Conservation (phyloP, 2,888 invertebrate species). For the Orthosia gracilis region DNA sequence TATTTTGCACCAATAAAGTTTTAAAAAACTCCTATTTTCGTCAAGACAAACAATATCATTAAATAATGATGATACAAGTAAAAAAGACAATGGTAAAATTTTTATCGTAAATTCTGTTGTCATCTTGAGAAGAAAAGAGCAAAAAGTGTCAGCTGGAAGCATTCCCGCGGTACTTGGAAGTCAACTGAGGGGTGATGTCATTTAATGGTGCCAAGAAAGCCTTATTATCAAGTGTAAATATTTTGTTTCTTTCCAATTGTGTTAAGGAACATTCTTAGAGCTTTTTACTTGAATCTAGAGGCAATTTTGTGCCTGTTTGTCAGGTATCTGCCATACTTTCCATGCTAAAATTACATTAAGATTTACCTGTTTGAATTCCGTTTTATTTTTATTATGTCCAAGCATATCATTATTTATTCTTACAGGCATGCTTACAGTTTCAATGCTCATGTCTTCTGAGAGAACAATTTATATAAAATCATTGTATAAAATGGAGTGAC, state of each 20-base stretch:
- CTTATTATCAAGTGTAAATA: slow-evolving; percentile 46
- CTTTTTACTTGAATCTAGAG: background rate
- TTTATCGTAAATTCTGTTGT: slow-evolving; percentile 36
- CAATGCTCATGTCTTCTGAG: background rate
- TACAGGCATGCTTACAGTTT: background rate
- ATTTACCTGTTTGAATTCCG: too few species aligned
- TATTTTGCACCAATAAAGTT: background rate
- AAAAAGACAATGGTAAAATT: slow-evolving; percentile 16
- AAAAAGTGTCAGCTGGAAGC: slow-evolving; percentile 42
- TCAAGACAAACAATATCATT: background rate
- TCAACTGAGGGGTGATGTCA: slow-evolving; percentile 44
- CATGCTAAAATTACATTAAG: background rate
- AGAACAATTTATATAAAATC: background rate
- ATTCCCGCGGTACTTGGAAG: slow-evolving; percentile 51
- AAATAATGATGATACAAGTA: slow-evolving; percentile 6
- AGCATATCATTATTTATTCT: background rate
- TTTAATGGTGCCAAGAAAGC: slow-evolving; percentile 45
- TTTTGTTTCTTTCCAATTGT: slow-evolving; percentile 28
- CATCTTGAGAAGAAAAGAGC: slow-evolving; percentile 44
- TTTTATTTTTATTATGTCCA: background rate
- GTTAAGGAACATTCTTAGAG: slow-evolving; percentile 2
- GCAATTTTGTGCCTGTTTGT: background rate
- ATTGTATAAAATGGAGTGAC: background rate
- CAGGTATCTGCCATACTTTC: too few species aligned
- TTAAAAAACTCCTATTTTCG: background rate